Conservation (phyloP, 1,140 invertebrate genomes). For the Zaprionus tsacasi region DNA sequence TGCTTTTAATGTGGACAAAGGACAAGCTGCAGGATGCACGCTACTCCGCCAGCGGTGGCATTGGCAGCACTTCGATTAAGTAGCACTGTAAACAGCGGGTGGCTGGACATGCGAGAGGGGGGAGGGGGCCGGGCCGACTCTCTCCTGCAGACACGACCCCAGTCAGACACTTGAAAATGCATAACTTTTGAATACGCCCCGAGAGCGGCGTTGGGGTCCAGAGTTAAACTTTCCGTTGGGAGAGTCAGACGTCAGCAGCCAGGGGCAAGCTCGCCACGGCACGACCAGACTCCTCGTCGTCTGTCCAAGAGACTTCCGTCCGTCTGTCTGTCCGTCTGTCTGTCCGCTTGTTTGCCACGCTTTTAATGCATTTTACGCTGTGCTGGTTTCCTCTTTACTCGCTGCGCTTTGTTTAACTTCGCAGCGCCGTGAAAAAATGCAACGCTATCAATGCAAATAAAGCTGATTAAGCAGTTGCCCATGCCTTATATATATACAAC, state of each 20-base stretch:
- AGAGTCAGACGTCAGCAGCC: conserved; percentile 2
- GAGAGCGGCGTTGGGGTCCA: conserved; percentile 22
- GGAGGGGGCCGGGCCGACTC: neutral
- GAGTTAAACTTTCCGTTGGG: conserved; percentile 33
- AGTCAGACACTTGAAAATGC: conserved; percentile 72
- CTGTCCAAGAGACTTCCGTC: neutral
- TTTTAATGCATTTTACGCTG: conserved; percentile 79
- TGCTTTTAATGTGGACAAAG: conserved; percentile 59
- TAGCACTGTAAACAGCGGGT: conserved; percentile 76
- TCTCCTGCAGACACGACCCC: conserved; percentile 20
- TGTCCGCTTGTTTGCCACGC: conserved; percentile 64
- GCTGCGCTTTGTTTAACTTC: conserved; percentile 51
- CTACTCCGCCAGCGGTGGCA: conserved; percentile 30
- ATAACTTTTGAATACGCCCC: conserved; percentile 62
- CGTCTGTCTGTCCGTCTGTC: conserved; percentile 8
- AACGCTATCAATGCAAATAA: conserved; percentile 74
- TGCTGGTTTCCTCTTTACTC: conserved; percentile 44
- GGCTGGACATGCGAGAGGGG: neutral
- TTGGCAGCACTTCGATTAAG: conserved; percentile 79
- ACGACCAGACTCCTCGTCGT: neutral
- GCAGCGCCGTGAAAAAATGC: conserved; percentile 52
- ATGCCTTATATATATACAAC: neutral
- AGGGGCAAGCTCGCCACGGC: neutral
- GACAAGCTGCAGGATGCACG: conserved; percentile 49
- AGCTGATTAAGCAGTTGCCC: conserved; percentile 69